Evolutionary conservation across 1,140 invertebrate genomes (phyloP).

Genomic region (Asobara japonica): DNA sequence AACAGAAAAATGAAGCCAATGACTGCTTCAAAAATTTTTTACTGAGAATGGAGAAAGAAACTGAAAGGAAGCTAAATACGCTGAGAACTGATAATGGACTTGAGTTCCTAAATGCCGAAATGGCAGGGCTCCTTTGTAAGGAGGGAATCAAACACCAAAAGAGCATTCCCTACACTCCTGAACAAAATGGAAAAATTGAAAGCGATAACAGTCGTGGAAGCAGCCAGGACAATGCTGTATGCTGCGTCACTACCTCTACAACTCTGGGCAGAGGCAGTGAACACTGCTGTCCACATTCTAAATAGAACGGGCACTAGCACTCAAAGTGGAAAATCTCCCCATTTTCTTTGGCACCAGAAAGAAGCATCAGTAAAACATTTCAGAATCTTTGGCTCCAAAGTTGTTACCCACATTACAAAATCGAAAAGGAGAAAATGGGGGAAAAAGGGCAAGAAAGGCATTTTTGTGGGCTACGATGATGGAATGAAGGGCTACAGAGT

Average conservation of each 20-base stretch:
- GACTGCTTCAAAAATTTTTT: constrained; percentile 31
- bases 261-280: constrained; percentile 46
- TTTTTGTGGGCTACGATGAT: constrained; percentile 48
- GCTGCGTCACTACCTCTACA: constrained; percentile 16
- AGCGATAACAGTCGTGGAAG: constrained; percentile 54
- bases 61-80: background rate
- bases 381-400: constrained; percentile 57
- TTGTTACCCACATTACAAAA: constrained; percentile 40
- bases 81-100: constrained; percentile 26
- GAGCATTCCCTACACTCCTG: constrained; percentile 50
- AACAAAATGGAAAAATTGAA: constrained; percentile 54
- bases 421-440: constrained; percentile 46
- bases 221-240: constrained; percentile 20
- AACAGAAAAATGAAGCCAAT: constrained; percentile 31
- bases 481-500: constrained; percentile 48
- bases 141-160: constrained; percentile 31
- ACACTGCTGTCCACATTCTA: too few species aligned
- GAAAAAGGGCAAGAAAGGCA: constrained; percentile 43
- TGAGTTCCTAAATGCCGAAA: constrained; percentile 21
- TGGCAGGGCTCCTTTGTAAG: background rate
- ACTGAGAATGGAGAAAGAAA: constrained; percentile 1
- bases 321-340: constrained; percentile 31
- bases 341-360: constrained; percentile 45
- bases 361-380: constrained; percentile 40
- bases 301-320: background rate